Percentiles rank a stretch among this genome's conserved stretches.
Conservation (phyloP, 2,113 vertebrate species). For the Orthonyx spaldingii region DNA sequence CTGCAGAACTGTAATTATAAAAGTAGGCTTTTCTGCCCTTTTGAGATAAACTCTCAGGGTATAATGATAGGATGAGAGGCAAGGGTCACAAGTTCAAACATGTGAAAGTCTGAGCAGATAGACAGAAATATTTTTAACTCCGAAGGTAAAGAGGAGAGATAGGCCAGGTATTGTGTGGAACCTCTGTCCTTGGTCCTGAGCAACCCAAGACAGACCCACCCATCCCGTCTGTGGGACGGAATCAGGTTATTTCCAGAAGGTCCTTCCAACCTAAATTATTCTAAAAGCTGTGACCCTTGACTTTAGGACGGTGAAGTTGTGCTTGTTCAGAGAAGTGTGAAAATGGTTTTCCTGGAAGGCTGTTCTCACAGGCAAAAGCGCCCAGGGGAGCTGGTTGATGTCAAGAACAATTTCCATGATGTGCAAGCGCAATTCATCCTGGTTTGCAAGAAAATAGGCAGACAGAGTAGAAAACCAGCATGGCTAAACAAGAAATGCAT, state of each 20-base stretch:
- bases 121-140: neutral
- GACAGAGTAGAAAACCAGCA: neutral
- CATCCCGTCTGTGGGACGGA: rapidly evolving
- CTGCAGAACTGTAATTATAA: neutral
- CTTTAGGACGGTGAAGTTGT: neutral
- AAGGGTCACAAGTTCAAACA: neutral
- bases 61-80: neutral
- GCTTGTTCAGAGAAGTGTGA: neutral
- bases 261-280: neutral
- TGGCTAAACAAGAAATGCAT: neutral
- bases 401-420: neutral
- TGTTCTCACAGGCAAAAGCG: neutral
- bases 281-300: neutral
- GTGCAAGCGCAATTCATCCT: neutral
- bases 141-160: neutral
- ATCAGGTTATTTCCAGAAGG: neutral
- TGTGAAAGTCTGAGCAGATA: neutral
- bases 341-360: neutral
- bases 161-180: neutral
- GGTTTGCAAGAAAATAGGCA: neutral
- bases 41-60: neutral
- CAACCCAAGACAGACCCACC: rapidly evolving
- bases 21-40: neutral
- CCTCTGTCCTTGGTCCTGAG: constrained; percentile 18
- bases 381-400: neutral